Percentiles rank a stretch among this genome's conserved stretches.
Evolutionary conservation across 2,113 vertebrate genomes (phyloP).

Genomic region (Labeo catla): DNA sequence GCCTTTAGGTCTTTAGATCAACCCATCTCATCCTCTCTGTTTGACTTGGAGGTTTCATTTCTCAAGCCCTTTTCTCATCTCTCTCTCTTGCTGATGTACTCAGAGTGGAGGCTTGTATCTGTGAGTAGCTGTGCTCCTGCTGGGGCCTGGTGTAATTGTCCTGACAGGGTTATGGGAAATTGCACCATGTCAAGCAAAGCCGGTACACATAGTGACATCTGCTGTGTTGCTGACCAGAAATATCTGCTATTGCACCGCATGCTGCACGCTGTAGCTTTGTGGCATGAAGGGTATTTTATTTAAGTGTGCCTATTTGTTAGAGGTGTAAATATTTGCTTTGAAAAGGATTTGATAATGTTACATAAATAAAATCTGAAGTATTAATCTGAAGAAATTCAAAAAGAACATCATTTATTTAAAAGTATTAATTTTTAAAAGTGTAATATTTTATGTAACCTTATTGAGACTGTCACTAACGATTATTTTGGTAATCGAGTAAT

Average conservation of each 20-base stretch:
- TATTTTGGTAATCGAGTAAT: too few species aligned
- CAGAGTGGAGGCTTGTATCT: conserved; percentile 47
- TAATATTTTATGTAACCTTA: too few species aligned
- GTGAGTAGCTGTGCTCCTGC: conserved; percentile 50
- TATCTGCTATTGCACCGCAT: conserved; percentile 16
- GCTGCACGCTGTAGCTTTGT: background rate
- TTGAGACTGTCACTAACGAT: too few species aligned
- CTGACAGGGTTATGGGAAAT: conserved; percentile 61
- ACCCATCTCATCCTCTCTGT: conserved; percentile 28
- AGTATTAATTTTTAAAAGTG: too few species aligned
- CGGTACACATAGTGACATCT: conserved; percentile 50
- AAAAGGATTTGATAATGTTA: background rate
- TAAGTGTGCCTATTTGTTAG: background rate
- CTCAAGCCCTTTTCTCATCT: background rate
- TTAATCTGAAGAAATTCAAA: too few species aligned
- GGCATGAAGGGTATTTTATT: background rate
- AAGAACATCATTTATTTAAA: too few species aligned
- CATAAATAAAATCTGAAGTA: too few species aligned
- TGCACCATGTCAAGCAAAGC: conserved; percentile 57
- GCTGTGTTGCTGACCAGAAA: conserved; percentile 50
- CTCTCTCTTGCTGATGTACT: conserved; percentile 23
- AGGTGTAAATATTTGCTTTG: background rate
- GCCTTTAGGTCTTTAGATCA: conserved; percentile 34
- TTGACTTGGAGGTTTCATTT: conserved; percentile 24
- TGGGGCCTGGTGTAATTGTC: conserved; percentile 54